These are phyloP conservation scores for Rhagoletis zephyria DNA, from an alignment of 1,140 invertebrate species.

Conservation along the genomic window DNA sequence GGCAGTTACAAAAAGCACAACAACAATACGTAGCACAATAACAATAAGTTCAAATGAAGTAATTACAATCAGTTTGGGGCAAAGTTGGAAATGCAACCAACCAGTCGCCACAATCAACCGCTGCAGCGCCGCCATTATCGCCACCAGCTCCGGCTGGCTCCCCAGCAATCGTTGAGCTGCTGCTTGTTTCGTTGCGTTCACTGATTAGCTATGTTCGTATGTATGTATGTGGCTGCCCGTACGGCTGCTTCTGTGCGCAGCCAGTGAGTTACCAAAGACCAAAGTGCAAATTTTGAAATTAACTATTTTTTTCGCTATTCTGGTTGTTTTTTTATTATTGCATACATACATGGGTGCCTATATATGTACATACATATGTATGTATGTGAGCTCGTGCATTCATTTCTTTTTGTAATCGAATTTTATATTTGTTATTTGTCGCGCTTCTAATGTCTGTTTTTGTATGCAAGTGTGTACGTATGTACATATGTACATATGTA, in stretches of 20 bases:
- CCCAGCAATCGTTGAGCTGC: not conserved
- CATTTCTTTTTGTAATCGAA: not conserved
- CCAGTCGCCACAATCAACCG: not conserved
- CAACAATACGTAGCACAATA: not conserved
- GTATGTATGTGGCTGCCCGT: not conserved
- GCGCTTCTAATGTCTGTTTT: not conserved
- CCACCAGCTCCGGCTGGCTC: not conserved
- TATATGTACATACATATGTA: not conserved
- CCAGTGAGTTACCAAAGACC: conserved; percentile 44
- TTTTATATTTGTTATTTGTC: not conserved
- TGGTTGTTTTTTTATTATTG: too few relatives aligned
- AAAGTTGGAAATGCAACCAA: not conserved
- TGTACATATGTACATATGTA: not conserved
- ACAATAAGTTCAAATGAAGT: conserved; percentile 32
- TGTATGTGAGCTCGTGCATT: not conserved
- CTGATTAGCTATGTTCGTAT: not conserved
- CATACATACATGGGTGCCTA: too few relatives aligned
- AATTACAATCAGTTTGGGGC: conserved; percentile 35
- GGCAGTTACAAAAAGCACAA: not conserved
- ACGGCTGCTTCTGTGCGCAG: not conserved
- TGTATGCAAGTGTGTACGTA: not conserved
- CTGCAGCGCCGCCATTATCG: conserved; percentile 5
- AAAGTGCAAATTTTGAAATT: conserved; percentile 45
- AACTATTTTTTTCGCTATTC: too few relatives aligned
- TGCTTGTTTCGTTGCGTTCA: not conserved